Percentiles rank a stretch among this genome's conserved stretches.
Conservation (phyloP, 2,888 invertebrate species). For the Mythimna vitellina region DNA sequence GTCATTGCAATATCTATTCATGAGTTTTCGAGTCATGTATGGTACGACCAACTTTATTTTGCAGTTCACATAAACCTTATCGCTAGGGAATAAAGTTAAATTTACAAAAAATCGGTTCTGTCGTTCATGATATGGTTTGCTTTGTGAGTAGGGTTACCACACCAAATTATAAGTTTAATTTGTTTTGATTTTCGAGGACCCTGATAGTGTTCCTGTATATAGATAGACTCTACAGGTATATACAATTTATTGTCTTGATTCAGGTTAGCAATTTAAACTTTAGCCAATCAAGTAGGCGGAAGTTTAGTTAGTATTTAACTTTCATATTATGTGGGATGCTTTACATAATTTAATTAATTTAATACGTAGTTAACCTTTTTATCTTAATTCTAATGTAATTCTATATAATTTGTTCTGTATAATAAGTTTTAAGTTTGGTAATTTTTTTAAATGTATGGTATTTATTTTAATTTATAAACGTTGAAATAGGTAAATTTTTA, state of each 20-base stretch:
- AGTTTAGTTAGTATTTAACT: background rate
- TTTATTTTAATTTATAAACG: no score
- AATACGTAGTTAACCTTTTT: no score
- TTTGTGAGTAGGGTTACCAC: constrained; percentile 66
- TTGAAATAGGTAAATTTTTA: no score
- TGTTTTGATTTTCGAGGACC: constrained; percentile 56
- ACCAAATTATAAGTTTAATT: constrained; percentile 58
- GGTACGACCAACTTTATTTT: constrained; percentile 32
- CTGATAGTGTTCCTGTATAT: constrained; percentile 39
- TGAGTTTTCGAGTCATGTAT: constrained; percentile 78
- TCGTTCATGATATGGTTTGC: constrained; percentile 4
- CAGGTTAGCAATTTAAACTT: constrained; percentile 44
- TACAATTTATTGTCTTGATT: constrained; percentile 38
- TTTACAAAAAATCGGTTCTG: background rate
- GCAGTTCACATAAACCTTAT: constrained; percentile 14
- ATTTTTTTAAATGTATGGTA: no score
- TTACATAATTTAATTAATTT: background rate
- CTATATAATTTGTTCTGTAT: no score
- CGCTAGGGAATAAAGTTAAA: background rate
- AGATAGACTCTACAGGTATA: constrained; percentile 13
- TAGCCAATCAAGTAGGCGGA: background rate
- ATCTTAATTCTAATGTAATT: no score
- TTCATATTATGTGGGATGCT: background rate
- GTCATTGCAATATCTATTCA: constrained; percentile 87
- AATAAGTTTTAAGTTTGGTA: no score